Evolutionary conservation across 2,113 vertebrate genomes (phyloP), one percentile per base, ranked within the genome.

Genomic region (Oreotrochilus melanogaster): DNA sequence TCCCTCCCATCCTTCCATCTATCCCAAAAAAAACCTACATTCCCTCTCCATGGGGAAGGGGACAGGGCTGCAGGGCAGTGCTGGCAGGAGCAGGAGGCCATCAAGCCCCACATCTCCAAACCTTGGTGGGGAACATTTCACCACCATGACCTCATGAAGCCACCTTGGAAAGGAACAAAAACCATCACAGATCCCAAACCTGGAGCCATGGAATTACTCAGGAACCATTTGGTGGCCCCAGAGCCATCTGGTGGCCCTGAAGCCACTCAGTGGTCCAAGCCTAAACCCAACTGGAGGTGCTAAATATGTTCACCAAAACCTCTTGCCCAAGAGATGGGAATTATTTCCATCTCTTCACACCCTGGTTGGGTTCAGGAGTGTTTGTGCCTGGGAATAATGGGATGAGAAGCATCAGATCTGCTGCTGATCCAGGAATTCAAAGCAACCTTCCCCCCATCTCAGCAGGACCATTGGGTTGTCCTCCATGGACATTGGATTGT

Each of bases 21-120:
- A 39, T 6, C 35, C 2, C 0, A 78, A 82, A 45, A 30, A 3
- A 39, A 39, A 39, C 39, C 3, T 21, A 43, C 0, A 0, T 37
- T 35, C 35, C 35, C 10, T 19, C 35, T 67, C 30, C 83, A 33
- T 0, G 4, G 22, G 15, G 47, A 78, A 67, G 48, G 53, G 42
- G 19, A 76, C 24, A 54, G 27, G 35, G 37, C 45, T 66, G 30
- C 37, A 72, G 45, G 37, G 71, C 69, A 57, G 25, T 43, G 56
- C 31, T 25, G 37, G 17, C 35, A 45, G 30, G 17, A 80, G 47
- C 30, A 0, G 2, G 4, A 33, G 19, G n/a, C 3, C 25, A 62
- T 45, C 54, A 72, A 78, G 45, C 4, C 18, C 53, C 45, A 78
- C 30, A 48, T 35, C 33, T 30, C 39, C 28, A 18, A 1, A 1